Percentiles rank a stretch among this genome's conserved stretches.
phyloP scores from a whole-genome alignment of 2,113 vertebrate species.

The Crotalus helleri region DNA sequence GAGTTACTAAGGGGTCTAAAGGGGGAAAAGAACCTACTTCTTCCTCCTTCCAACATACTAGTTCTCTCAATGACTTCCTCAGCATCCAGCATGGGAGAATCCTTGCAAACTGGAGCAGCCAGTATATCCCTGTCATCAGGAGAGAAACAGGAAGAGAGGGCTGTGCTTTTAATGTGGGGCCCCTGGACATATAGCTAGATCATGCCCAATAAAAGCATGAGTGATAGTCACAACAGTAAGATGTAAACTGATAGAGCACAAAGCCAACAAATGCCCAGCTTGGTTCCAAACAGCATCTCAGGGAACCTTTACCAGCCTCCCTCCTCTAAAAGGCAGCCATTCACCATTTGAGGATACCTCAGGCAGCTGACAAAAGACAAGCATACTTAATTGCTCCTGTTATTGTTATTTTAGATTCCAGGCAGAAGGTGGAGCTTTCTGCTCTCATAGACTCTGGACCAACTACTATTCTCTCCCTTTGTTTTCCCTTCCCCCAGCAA shows the following conservation, averaged over 20 bases:
- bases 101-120: too few species aligned
- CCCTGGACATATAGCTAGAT: not conserved
- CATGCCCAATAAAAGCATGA: not conserved
- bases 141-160: too few species aligned
- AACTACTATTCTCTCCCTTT: not conserved
- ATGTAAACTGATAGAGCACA: not conserved
- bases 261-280: not conserved
- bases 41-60: too few species aligned
- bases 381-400: not conserved
- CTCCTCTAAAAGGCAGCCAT: not conserved
- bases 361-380: not conserved
- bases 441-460: not conserved
- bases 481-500: not conserved
- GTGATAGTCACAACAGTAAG: not conserved
- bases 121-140: too few species aligned
- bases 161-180: too few species aligned
- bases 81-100: too few species aligned
- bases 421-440: not conserved
- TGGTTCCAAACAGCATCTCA: not conserved
- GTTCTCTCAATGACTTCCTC: too few species aligned
- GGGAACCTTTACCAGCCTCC: not conserved
- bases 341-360: not conserved
- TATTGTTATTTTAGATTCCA: not conserved
- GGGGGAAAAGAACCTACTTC: too few species aligned
- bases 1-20: too few species aligned